Evolutionary conservation across 2,888 invertebrate species (phyloP).

Genomic region (Sipha maydis): DNA sequence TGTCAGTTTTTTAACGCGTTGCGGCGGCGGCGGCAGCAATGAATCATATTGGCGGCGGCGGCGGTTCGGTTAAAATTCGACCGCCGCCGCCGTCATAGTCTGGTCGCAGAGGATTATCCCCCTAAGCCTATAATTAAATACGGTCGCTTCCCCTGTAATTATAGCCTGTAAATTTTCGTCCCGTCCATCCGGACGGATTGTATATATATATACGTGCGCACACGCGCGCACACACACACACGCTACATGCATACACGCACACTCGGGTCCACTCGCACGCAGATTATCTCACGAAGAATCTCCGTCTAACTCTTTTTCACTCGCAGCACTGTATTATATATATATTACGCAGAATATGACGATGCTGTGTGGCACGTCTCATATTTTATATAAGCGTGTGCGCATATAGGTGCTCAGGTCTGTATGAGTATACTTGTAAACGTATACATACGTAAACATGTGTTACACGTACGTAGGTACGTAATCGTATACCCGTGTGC

Average conservation of each 20-base stretch:
- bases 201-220: background rate
- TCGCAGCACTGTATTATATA: conserved; percentile 22
- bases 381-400: background rate
- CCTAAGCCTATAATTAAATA: conserved; percentile 64
- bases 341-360: background rate
- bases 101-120: conserved; percentile 47
- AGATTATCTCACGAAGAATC: conserved; percentile 53
- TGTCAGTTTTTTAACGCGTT: conserved; percentile 58
- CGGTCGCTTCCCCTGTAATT: conserved; percentile 64
- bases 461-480: background rate
- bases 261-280: conserved; percentile 1
- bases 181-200: conserved; percentile 60
- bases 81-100: conserved; percentile 53
- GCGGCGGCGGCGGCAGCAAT: conserved; percentile 50
- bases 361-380: conserved; percentile 54
- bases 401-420: background rate
- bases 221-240: background rate
- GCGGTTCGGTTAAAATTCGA: conserved; percentile 46
- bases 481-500: background rate
- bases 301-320: conserved; percentile 8
- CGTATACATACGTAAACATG: background rate
- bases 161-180: conserved; percentile 64
- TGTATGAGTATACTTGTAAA: background rate
- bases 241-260: background rate
- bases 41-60: conserved; percentile 58